These are phyloP conservation scores for Griposia aprilina DNA, from an alignment of 2,888 invertebrate species.

Conservation along the genomic window DNA sequence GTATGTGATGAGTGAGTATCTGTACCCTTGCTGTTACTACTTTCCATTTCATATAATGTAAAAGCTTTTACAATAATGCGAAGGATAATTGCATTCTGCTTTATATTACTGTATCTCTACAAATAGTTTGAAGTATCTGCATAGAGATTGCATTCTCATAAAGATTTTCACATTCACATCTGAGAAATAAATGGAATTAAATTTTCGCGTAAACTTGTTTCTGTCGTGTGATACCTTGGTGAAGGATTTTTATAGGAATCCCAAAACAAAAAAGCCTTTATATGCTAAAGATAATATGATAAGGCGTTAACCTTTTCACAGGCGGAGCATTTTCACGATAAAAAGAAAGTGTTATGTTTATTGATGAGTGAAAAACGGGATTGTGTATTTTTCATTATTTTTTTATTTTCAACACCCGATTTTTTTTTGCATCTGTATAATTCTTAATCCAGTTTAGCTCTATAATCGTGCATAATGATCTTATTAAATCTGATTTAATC, in stretches of 20 bases:
- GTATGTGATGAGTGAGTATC: too few species aligned
- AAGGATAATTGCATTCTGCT: constrained; percentile 59
- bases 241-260: constrained; percentile 24
- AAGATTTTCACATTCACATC: constrained; percentile 15
- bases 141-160: constrained; percentile 19
- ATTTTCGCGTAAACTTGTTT: constrained; percentile 37
- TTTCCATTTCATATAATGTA: constrained; percentile 49
- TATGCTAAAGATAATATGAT: constrained; percentile 46
- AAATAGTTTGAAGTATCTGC: constrained; percentile 47
- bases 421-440: neutral
- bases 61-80: constrained; percentile 66
- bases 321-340: constrained; percentile 29
- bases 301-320: constrained; percentile 47
- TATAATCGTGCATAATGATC: neutral
- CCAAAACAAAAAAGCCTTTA: constrained; percentile 43
- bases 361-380: constrained; percentile 26
- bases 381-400: constrained; percentile 3
- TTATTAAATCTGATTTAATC: neutral
- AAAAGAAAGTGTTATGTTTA: constrained; percentile 42
- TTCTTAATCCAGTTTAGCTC: neutral
- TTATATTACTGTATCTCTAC: constrained; percentile 30
- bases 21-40: constrained; percentile 47
- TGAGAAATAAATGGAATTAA: constrained; percentile 25
- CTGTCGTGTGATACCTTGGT: constrained; percentile 42
- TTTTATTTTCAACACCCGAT: neutral